A percentile compares a stretch with the other conserved stretches of the same genome.
Conservation (phyloP, 1,140 invertebrate species). For the Melipona quadrifasciata region DNA sequence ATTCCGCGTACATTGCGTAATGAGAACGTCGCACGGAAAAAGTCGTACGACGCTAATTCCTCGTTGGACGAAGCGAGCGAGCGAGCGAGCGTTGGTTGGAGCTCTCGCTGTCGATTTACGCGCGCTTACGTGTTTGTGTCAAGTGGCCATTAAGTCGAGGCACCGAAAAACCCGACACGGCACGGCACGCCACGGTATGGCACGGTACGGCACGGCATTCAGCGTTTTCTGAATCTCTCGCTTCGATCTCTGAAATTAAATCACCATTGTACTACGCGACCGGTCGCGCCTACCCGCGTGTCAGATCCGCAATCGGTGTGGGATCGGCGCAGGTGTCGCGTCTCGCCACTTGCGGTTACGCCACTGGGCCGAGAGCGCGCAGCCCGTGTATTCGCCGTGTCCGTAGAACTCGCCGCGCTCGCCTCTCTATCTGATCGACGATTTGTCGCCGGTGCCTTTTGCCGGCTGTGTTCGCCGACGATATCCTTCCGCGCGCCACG, state of each 20-base stretch:
- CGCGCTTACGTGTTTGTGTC: constrained; percentile 58
- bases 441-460: constrained; percentile 65
- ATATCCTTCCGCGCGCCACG: constrained; percentile 38
- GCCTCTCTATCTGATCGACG: constrained; percentile 64
- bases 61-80: constrained; percentile 49
- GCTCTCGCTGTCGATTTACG: not conserved
- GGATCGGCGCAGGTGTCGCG: constrained; percentile 75
- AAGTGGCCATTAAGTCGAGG: constrained; percentile 74
- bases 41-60: constrained; percentile 61
- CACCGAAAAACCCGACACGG: constrained; percentile 57
- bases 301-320: constrained; percentile 75
- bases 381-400: not conserved
- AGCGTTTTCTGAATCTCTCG: constrained; percentile 53
- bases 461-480: constrained; percentile 39
- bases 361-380: constrained; percentile 45
- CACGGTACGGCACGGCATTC: constrained; percentile 59
- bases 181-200: too few species aligned
- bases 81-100: constrained; percentile 35
- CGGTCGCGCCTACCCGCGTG: constrained; percentile 65
- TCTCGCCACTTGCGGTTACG: constrained; percentile 65
- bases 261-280: constrained; percentile 70
- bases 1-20: not conserved
- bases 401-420: constrained; percentile 31
- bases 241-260: constrained; percentile 78
- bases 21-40: constrained; percentile 18